Evolutionary conservation across 2,113 vertebrate species (phyloP).

Genomic region (Apteryx mantelli): DNA sequence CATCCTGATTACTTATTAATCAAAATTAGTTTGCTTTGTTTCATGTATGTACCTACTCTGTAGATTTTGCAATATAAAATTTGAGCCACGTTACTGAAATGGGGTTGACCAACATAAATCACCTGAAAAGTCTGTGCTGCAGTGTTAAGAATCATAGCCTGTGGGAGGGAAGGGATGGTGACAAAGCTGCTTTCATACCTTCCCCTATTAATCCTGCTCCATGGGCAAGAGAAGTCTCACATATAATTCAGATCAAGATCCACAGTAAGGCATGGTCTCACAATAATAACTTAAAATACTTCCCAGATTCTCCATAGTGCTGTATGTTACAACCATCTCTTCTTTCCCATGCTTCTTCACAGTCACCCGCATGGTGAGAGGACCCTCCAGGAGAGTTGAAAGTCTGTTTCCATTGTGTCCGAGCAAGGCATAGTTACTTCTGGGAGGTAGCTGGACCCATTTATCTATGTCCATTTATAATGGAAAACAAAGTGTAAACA

Average conservation of each 20-base stretch:
- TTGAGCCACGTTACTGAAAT: background rate
- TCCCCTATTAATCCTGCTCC: background rate
- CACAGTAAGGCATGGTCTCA: fast-evolving
- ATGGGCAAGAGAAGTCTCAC: background rate
- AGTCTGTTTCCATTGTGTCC: background rate
- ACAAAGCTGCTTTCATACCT: background rate
- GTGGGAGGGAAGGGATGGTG: background rate
- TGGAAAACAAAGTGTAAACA: background rate
- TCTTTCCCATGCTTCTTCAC: background rate
- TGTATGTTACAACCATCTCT: background rate
- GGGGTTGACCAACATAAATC: background rate
- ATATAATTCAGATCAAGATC: background rate
- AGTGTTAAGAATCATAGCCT: background rate
- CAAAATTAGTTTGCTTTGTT: background rate
- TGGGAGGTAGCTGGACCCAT: background rate
- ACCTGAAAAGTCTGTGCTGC: background rate
- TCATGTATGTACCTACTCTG: too few relatives aligned
- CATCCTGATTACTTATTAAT: background rate
- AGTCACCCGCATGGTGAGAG: fast-evolving
- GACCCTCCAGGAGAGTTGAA: background rate
- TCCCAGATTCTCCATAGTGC: background rate
- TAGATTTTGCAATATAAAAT: background rate
- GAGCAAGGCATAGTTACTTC: background rate
- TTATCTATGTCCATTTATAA: background rate
- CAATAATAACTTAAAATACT: fast-evolving